phyloP scores from a whole-genome alignment of 2,888 invertebrate genomes.

The Tetheella fluctuosa region DNA sequence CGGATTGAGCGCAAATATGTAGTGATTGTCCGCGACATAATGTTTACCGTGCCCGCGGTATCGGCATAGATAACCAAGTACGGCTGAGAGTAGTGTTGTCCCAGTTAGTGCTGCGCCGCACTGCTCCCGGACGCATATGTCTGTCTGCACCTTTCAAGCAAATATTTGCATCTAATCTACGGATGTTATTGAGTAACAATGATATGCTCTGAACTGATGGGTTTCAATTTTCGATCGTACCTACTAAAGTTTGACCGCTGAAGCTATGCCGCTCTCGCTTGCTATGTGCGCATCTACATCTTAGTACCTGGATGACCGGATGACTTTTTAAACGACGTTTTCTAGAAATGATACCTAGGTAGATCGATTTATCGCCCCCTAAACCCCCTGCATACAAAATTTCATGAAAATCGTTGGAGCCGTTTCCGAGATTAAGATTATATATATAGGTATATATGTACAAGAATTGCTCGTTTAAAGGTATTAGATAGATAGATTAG shows the following conservation, averaged over 20 bases:
- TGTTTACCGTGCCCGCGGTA: slow-evolving; percentile 29
- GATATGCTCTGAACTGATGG: not conserved
- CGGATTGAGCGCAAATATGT: slow-evolving; percentile 39
- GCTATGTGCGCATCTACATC: no score
- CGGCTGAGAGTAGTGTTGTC: not conserved
- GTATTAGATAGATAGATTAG: no score
- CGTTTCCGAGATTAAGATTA: no score
- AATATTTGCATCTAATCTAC: slow-evolving; percentile 18
- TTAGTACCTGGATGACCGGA: no score
- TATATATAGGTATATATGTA: no score
- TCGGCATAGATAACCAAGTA: slow-evolving; percentile 30
- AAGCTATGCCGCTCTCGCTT: no score
- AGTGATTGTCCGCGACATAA: slow-evolving; percentile 19
- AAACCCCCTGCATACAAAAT: no score
- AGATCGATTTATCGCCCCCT: no score
- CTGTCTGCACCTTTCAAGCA: slow-evolving; percentile 13
- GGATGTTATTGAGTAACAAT: slow-evolving; percentile 6
- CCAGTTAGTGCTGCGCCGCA: not conserved
- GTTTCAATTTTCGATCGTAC: not conserved
- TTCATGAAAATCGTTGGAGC: no score
- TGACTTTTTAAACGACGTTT: no score
- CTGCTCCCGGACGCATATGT: not conserved
- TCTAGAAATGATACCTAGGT: no score
- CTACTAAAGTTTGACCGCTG: not conserved
- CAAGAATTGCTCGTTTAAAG: no score